Conservation (phyloP, 2,113 vertebrate genomes). For the Pygoscelis antarcticus region DNA sequence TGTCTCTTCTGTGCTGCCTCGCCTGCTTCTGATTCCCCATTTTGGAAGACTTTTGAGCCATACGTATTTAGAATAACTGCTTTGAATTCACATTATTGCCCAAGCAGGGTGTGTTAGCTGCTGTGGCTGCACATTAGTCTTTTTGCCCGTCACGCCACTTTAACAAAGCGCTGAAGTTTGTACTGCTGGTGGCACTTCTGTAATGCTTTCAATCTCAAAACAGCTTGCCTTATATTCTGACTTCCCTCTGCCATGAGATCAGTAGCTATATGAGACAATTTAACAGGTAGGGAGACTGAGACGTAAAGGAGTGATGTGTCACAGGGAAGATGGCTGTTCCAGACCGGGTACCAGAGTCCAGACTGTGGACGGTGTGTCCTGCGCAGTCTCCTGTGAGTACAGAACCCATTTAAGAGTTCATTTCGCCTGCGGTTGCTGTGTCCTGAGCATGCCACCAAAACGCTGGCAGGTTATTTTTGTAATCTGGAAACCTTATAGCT, state of each 20-base stretch:
- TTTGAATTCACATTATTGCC: not conserved
- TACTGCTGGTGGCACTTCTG: not conserved
- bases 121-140: not conserved
- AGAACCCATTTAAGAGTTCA: not conserved
- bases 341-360: not conserved
- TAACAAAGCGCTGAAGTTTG: not conserved
- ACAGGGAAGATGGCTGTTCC: not conserved
- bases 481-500: not conserved
- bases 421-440: not conserved
- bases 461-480: not conserved
- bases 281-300: not conserved
- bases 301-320: not conserved
- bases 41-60: not conserved
- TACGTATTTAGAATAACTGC: not conserved
- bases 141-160: not conserved
- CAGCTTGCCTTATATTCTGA: not conserved
- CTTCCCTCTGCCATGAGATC: not conserved
- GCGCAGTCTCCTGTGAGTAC: not conserved
- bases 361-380: not conserved
- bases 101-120: not conserved
- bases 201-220: not conserved
- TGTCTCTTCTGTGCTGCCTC: not conserved
- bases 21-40: not conserved
- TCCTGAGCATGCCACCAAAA: not conserved
- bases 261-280: fast-evolving